These are phyloP conservation scores for Melikaiella ostensackeni DNA, from an alignment of 2,888 invertebrate species.

Conservation along the genomic window DNA sequence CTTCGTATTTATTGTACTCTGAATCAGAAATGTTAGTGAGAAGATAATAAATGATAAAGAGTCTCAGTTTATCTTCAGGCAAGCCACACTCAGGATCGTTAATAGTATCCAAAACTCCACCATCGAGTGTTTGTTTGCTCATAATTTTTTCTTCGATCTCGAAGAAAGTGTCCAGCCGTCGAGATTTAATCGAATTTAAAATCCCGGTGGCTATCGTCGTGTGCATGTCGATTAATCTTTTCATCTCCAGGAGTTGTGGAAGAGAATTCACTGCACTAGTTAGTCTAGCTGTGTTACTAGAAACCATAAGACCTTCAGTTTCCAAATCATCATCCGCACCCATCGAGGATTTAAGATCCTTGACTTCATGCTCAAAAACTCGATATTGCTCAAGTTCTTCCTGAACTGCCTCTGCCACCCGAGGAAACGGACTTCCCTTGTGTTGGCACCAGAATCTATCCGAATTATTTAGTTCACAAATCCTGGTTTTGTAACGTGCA, in stretches of 20 bases:
- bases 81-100: conserved; percentile 92
- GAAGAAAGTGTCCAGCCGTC: conserved; percentile 96
- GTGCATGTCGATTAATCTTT: conserved; percentile 98
- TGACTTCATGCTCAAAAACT: conserved; percentile 97
- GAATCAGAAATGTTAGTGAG: conserved; percentile 89
- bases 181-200: conserved; percentile 89
- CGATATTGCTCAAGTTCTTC: conserved; percentile 97
- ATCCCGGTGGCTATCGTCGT: conserved; percentile 98
- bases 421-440: conserved; percentile 95
- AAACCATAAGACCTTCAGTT: conserved; percentile 89
- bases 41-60: conserved; percentile 95
- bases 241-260: conserved; percentile 97
- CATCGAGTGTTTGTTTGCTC: conserved; percentile 90
- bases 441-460: conserved; percentile 97
- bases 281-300: conserved; percentile 94
- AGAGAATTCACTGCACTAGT: conserved; percentile 97
- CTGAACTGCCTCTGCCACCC: conserved; percentile 98
- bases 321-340: conserved; percentile 94
- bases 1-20: conserved; percentile 90
- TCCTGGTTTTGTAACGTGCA: conserved; percentile 87
- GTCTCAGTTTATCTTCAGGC: conserved; percentile 93
- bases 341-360: conserved; percentile 95
- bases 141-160: conserved; percentile 99
- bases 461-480: conserved; percentile 92
- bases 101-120: conserved; percentile 91